Evolutionary conservation across 2,888 invertebrate genomes (phyloP).

Genomic region (Adelognathus sp.): DNA sequence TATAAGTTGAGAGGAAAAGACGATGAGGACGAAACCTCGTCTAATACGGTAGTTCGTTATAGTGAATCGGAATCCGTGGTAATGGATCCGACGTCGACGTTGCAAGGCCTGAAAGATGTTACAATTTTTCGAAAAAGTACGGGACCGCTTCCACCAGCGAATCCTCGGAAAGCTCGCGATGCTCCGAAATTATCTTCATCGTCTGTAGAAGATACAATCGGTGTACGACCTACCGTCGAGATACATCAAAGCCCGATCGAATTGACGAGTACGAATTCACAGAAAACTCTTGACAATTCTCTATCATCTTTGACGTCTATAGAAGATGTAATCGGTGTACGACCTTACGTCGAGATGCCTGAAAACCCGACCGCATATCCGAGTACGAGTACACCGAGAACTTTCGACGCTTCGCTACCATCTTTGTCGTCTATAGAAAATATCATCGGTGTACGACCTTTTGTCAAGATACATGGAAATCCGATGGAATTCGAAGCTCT

Average conservation of each 20-base stretch:
- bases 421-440: background rate
- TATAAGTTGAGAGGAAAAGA: background rate
- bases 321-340: background rate
- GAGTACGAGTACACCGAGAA: background rate
- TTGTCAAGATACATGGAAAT: background rate
- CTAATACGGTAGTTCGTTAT: background rate
- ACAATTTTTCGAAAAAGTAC: background rate
- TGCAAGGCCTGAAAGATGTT: background rate
- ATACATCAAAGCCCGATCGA: background rate
- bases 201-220: background rate
- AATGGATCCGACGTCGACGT: background rate
- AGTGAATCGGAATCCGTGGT: background rate
- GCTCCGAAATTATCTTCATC: background rate
- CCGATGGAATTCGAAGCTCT: background rate
- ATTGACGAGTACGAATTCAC: no score
- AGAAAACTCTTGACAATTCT: no score
- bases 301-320: background rate
- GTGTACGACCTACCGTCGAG: background rate
- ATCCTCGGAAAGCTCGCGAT: background rate
- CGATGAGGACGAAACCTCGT: background rate
- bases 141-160: background rate
- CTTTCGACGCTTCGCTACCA: background rate
- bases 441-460: background rate
- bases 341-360: background rate
- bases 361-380: background rate